phyloP scores from a whole-genome alignment of 2,113 vertebrate genomes.

The Tinamus guttatus region DNA sequence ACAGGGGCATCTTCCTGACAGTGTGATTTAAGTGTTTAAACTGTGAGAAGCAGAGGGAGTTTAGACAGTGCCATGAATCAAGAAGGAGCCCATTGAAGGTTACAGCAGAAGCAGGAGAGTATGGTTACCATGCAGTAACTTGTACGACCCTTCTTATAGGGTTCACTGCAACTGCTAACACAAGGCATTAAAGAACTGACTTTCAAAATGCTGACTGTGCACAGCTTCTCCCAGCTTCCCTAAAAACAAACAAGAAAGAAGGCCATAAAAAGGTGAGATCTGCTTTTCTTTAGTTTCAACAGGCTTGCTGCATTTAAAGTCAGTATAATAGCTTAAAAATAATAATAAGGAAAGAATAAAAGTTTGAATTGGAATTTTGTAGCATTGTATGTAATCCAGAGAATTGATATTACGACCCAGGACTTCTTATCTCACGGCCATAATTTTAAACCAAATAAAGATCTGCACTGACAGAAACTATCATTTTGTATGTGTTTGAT shows the following conservation, averaged over 20 bases:
- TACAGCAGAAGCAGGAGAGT: not conserved
- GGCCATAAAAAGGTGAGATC: not conserved
- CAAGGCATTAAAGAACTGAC: not conserved
- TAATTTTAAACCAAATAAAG: not conserved
- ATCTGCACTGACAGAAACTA: not conserved
- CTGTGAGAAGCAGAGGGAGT: not conserved
- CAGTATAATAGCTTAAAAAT: not conserved
- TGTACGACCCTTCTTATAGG: not conserved
- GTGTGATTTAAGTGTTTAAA: not conserved
- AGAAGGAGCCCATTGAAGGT: not conserved
- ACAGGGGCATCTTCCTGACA: not conserved
- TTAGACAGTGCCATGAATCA: not conserved
- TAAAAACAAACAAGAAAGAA: not conserved
- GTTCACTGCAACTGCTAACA: not conserved
- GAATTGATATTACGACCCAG: not conserved
- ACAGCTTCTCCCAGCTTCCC: not conserved
- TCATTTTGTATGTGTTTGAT: not conserved
- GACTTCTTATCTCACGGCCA: not conserved
- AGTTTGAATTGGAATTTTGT: not conserved
- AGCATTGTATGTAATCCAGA: not conserved
- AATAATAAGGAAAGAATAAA: not conserved
- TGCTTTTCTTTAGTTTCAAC: conserved; percentile 5
- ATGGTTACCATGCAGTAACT: not conserved
- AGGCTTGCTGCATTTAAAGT: not conserved
- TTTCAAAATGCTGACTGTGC: not conserved